These are phyloP conservation scores for Epinotia demarniana DNA, from an alignment of 2,888 invertebrate species.

Conservation along the genomic window DNA sequence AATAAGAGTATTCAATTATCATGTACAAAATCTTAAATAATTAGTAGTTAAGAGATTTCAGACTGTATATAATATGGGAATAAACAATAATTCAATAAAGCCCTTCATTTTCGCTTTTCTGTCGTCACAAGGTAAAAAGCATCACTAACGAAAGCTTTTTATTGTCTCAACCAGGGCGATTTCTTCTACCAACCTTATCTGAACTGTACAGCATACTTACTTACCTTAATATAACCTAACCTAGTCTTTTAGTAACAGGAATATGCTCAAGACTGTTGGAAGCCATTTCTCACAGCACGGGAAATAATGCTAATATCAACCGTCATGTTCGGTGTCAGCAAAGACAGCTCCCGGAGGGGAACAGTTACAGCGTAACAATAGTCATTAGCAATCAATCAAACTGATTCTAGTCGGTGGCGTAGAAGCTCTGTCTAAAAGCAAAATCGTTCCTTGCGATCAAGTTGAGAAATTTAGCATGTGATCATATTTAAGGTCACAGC, in stretches of 20 bases:
- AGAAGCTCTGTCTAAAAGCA: constrained; percentile 57
- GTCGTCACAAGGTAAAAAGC: no score
- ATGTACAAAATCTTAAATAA: not conserved
- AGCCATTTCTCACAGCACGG: constrained; percentile 50
- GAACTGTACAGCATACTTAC: not conserved
- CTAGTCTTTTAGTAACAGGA: constrained; percentile 52
- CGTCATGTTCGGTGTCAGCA: constrained; percentile 69
- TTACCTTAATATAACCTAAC: not conserved
- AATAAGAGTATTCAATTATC: no score
- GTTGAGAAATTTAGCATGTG: constrained; percentile 53
- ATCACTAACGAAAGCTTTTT: no score
- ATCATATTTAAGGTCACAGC: no score
- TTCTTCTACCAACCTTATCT: not conserved
- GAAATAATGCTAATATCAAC: constrained; percentile 66
- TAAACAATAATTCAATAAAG: no score
- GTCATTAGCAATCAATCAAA: constrained; percentile 81
- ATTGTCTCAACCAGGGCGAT: not conserved
- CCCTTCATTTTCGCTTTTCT: no score
- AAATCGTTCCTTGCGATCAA: constrained; percentile 73
- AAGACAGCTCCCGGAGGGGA: constrained; percentile 61
- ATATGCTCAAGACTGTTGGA: constrained; percentile 47
- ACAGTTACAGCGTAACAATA: constrained; percentile 76
- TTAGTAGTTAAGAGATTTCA: not conserved
- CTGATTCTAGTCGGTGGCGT: constrained; percentile 67
- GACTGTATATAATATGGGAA: not conserved